A percentile compares a stretch with the other conserved stretches of the same genome.
phyloP scores from a whole-genome alignment of 2,888 invertebrate genomes.

The Scrobipalpa costella region DNA sequence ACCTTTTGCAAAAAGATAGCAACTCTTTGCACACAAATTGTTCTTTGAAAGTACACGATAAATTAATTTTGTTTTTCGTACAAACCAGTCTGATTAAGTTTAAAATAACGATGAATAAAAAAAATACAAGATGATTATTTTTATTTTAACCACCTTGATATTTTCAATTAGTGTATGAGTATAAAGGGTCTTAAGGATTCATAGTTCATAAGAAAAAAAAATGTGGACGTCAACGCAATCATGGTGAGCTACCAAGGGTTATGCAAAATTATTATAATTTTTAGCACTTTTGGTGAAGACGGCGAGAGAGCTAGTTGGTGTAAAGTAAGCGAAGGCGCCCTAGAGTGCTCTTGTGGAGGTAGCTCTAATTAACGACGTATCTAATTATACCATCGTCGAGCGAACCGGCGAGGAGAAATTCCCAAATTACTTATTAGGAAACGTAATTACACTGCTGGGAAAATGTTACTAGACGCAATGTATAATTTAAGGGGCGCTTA shows the following conservation, averaged over 20 bases:
- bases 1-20: no score
- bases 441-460: constrained; percentile 67
- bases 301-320: constrained; percentile 43
- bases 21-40: no score
- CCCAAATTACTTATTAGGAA: constrained; percentile 73
- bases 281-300: constrained; percentile 39
- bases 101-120: no score
- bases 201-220: not conserved
- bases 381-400: constrained; percentile 70
- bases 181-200: no score
- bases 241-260: not conserved
- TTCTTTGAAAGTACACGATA: no score
- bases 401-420: constrained; percentile 63
- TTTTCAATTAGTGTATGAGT: no score
- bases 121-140: no score
- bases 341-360: constrained; percentile 68
- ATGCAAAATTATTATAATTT: constrained; percentile 25
- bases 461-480: constrained; percentile 60
- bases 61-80: no score
- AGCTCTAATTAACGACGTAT: constrained; percentile 75
- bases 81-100: no score
- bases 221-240: not conserved
- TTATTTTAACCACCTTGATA: no score
- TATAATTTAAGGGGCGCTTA: constrained; percentile 36
- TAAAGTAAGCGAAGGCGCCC: constrained; percentile 63